phyloP scores from a whole-genome alignment of 2,888 invertebrate genomes.

The Cheilosia vulpina region DNA sequence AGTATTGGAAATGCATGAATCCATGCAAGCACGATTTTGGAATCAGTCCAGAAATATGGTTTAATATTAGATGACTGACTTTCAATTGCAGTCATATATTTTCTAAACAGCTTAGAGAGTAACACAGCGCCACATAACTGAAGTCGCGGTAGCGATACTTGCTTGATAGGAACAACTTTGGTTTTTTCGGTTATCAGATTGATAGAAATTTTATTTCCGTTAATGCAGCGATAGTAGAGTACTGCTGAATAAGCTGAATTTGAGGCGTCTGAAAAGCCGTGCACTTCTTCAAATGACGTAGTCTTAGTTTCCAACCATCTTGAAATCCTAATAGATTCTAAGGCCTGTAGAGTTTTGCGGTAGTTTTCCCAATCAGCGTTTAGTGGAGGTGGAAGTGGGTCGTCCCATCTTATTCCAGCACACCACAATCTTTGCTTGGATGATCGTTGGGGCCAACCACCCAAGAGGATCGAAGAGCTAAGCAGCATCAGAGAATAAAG shows the following conservation, averaged over 20 bases:
- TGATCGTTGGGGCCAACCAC: no score
- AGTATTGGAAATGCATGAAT: no score
- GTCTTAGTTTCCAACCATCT: slow-evolving; percentile 24
- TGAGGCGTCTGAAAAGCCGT: slow-evolving; percentile 56
- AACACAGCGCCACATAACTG: slow-evolving; percentile 68
- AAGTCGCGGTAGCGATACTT: slow-evolving; percentile 56
- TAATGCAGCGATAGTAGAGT: slow-evolving; percentile 31
- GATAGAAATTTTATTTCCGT: slow-evolving; percentile 1
- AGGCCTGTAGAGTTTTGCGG: background rate
- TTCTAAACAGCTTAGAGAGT: no score
- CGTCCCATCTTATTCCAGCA: background rate
- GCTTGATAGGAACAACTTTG: slow-evolving; percentile 42
- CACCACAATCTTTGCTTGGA: no score
- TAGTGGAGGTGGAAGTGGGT: slow-evolving; percentile 8
- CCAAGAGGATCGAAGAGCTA: no score
- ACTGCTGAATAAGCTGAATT: slow-evolving; percentile 51
- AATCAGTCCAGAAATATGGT: no score
- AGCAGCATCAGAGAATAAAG: no score
- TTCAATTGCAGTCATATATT: no score
- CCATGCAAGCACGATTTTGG: no score
- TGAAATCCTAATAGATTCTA: slow-evolving; percentile 42
- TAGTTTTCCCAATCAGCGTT: background rate
- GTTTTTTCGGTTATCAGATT: slow-evolving; percentile 19
- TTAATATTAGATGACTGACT: no score
- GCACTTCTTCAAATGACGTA: slow-evolving; percentile 11